Evolutionary conservation across 2,888 invertebrate species (phyloP).

Genomic region (Monopis laevigella): DNA sequence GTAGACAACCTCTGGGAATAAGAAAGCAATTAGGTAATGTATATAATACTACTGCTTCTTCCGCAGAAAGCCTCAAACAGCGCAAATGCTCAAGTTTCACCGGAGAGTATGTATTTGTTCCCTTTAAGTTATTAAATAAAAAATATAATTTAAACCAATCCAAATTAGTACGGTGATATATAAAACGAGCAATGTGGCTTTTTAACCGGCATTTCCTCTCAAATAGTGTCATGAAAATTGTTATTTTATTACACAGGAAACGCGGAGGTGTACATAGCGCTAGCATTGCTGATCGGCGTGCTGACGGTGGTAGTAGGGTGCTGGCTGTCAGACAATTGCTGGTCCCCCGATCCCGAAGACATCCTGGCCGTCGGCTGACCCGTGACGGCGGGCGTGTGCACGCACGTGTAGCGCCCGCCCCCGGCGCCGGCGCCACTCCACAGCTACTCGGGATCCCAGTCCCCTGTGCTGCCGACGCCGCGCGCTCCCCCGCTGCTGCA

Average conservation of each 20-base stretch:
- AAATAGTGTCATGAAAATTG: no score
- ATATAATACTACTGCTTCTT: no score
- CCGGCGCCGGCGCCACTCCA: constrained; percentile 28
- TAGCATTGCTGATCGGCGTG: constrained; percentile 76
- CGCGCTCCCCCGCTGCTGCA: constrained; percentile 44
- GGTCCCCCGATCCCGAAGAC: constrained; percentile 79
- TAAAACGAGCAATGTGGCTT: no score
- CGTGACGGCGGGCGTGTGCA: constrained; percentile 70
- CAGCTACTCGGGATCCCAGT: constrained; percentile 33
- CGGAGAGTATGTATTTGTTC: no score
- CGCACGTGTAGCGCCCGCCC: constrained; percentile 65
- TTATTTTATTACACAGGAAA: constrained; percentile 60
- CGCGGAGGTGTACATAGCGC: constrained; percentile 79
- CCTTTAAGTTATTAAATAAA: no score
- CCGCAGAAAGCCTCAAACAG: no score
- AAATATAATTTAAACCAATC: no score
- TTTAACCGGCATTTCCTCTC: not conserved
- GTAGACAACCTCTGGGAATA: constrained; percentile 77
- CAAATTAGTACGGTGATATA: no score
- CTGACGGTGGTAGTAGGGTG: constrained; percentile 79
- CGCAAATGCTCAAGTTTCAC: no score
- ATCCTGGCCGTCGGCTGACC: constrained; percentile 75
- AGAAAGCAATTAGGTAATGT: constrained; percentile 72
- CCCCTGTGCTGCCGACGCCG: constrained; percentile 23
- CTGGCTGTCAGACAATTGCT: constrained; percentile 82